Conservation (phyloP, 2,113 vertebrate species). For the Tamias sibiricus region DNA sequence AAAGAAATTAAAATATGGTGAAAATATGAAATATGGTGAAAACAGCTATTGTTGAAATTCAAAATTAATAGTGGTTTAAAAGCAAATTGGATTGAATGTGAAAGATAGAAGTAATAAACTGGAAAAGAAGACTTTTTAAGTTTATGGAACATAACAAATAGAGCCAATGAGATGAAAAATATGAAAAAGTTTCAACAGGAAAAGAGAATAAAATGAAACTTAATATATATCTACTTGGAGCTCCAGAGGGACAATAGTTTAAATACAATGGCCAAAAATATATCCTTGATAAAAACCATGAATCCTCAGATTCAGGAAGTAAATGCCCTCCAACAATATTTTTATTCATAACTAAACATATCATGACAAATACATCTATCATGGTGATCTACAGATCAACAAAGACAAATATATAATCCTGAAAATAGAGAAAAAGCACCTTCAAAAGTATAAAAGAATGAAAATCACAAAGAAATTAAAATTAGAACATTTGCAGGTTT, state of each 20-base stretch:
- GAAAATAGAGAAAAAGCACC: background rate
- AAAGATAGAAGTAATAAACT: background rate
- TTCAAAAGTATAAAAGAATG: background rate
- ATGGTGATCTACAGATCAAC: background rate
- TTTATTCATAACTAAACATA: background rate
- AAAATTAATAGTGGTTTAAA: background rate
- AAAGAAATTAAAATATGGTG: background rate
- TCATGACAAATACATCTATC: background rate
- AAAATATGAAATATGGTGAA: too few relatives aligned
- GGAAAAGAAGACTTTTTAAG: background rate
- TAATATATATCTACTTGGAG: background rate
- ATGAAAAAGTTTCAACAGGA: background rate
- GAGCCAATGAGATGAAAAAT: background rate
- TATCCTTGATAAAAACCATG: background rate
- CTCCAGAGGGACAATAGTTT: background rate
- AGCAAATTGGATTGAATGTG: background rate
- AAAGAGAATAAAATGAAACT: background rate
- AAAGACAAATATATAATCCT: background rate
- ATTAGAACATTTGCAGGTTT: background rate
- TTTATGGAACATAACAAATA: background rate
- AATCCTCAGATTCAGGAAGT: background rate
- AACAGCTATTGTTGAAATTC: slow-evolving; percentile 11
- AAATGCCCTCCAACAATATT: background rate
- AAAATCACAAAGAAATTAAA: slow-evolving; percentile 9
- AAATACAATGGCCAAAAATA: slow-evolving; percentile 21